Base-by-base conservation (phyloP, 2,888 invertebrate genomes). In the Gerris lacustris region DNA sequence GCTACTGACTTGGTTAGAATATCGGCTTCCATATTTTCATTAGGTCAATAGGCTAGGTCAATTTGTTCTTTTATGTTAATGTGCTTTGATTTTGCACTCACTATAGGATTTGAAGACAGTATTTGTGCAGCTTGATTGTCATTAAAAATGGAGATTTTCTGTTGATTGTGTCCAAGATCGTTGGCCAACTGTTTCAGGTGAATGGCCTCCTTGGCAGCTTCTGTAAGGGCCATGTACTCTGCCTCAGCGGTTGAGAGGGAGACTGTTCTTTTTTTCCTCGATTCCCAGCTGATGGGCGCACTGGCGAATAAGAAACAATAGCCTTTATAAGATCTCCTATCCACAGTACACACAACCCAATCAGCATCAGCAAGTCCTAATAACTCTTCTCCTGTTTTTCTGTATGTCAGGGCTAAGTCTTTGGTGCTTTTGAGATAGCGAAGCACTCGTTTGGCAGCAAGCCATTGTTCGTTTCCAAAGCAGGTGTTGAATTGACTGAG, bases 241-340 rank as follows among this genome's bases (percentile, higher is more conserved):
- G 44, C 67, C 44, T 31, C 68, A 31, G 68, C 62, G 6, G 55
- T 68, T 5, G 68, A 55, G 9, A 68, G 68, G 6, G 68, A 45
- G 5, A 68, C 43, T 31, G 55, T 55, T 18, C 55, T 9, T 68
- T 68, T 44, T 45, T 68, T 68, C 62, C 31, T 68, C 44, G 68
- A 55, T 44, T 55, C 55, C 15, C n/a, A n/a, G n/a, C n/a, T n/a
- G n/a, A n/a, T n/a, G n/a, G n/a, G n/a, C n/a, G n/a, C n/a, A n/a
- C n/a, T 55, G 9, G 9, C 55, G 7, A 55, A 55, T 55, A 9
- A 9, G 15, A 55, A 55, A n/a, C 7, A 7, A 55, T 9, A 55
- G 9, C 55, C 55, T 9, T 7, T 55, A 55, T 55, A 55, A 55
- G 55, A 55, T 55, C 55, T 55, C 15, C 55, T 55, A 15, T 55